These are phyloP conservation scores for Mamestra brassicae DNA, from an alignment of 2,888 invertebrate genomes.

Conservation along the genomic window DNA sequence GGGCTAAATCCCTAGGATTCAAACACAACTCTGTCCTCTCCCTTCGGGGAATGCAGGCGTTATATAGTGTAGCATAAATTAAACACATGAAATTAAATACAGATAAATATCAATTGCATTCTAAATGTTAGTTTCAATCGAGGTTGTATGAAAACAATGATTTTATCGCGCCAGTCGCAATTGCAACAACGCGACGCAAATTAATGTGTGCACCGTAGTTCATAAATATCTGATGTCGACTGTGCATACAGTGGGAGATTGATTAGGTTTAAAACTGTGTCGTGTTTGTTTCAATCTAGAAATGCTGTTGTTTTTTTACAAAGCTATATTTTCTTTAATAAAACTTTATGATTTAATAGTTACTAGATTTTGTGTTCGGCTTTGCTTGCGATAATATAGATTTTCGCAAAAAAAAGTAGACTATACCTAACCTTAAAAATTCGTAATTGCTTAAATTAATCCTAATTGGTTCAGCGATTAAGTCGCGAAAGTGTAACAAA, in stretches of 20 bases:
- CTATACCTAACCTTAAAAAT: no score
- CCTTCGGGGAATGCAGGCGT: not conserved
- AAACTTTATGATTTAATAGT: not conserved
- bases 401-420: no score
- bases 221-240: constrained; percentile 40
- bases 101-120: constrained; percentile 21
- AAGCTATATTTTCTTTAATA: not conserved
- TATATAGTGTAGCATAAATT: not conserved
- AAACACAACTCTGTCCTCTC: not conserved
- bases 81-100: constrained; percentile 4
- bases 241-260: constrained; percentile 20
- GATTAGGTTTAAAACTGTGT: constrained; percentile 24
- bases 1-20: no score
- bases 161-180: constrained; percentile 34
- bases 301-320: not conserved
- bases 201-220: constrained; percentile 28
- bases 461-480: no score
- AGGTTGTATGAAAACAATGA: constrained; percentile 30
- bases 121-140: constrained; percentile 34
- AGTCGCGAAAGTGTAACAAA: no score
- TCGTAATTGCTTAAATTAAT: no score
- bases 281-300: constrained; percentile 5
- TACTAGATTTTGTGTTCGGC: no score
- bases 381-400: no score
- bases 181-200: constrained; percentile 39